Conservation (phyloP, 2,888 invertebrate species). For the Noctua janthe region DNA sequence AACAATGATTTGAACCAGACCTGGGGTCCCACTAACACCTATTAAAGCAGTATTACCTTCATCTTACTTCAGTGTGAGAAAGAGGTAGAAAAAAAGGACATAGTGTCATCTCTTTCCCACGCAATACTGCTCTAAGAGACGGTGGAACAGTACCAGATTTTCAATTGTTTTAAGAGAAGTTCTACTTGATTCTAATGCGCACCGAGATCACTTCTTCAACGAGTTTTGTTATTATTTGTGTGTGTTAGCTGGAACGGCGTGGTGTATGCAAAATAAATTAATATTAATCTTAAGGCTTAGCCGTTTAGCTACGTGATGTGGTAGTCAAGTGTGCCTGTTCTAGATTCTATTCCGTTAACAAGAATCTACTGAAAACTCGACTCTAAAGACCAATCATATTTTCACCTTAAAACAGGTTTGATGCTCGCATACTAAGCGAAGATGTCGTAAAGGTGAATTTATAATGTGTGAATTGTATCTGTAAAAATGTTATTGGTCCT, state of each 20-base stretch:
- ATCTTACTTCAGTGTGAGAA: neutral
- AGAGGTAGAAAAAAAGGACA: neutral
- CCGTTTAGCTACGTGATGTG: conserved; percentile 82
- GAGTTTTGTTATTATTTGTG: neutral
- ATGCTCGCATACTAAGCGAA: neutral
- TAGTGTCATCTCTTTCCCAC: neutral
- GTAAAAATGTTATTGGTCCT: conserved; percentile 3
- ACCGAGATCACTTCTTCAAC: neutral
- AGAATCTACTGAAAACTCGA: conserved; percentile 16
- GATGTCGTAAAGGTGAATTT: neutral
- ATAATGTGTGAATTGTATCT: neutral
- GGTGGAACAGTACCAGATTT: neutral
- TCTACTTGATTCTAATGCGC: too few relatives aligned
- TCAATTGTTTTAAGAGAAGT: neutral
- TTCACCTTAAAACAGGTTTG: neutral
- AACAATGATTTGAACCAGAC: neutral
- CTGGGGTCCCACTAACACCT: neutral
- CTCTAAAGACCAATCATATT: conserved; percentile 8
- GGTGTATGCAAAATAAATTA: conserved; percentile 29
- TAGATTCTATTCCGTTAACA: conserved; percentile 69
- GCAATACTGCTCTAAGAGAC: neutral
- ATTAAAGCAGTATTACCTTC: neutral
- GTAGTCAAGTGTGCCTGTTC: conserved; percentile 84
- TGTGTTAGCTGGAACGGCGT: conserved; percentile 5
- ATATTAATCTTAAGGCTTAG: conserved; percentile 73